Evolutionary conservation across 2,113 vertebrate species (phyloP).

Genomic region (Mastomys natalensis): DNA sequence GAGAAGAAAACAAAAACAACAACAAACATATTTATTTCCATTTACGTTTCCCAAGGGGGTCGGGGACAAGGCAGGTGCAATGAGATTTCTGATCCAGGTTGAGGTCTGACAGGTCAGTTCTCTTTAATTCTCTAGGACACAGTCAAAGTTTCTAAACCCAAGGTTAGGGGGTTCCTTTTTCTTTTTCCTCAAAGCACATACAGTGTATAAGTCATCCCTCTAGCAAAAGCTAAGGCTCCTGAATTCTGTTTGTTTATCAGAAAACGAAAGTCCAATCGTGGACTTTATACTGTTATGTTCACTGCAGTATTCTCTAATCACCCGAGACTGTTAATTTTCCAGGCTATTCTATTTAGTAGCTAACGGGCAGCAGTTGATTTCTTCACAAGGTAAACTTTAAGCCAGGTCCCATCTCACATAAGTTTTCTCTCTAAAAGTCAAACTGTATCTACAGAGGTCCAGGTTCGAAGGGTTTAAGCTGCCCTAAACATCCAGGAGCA

Average conservation of each 20-base stretch:
- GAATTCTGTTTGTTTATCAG: constrained; percentile 43
- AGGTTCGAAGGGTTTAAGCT: background rate
- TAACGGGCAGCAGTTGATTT: background rate
- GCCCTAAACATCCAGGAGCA: background rate
- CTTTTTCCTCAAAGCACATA: background rate
- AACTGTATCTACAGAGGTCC: background rate
- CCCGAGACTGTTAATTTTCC: constrained; percentile 3
- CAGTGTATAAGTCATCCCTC: constrained; percentile 61
- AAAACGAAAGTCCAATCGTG: constrained; percentile 49
- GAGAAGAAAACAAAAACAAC: background rate
- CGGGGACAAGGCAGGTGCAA: no score
- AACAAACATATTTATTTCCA: background rate
- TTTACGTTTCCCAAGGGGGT: background rate
- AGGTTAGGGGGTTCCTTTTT: background rate
- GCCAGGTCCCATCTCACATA: constrained; percentile 4
- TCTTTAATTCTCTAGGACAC: background rate
- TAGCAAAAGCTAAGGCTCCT: constrained; percentile 47
- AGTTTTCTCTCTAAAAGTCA: constrained; percentile 23
- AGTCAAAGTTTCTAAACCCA: background rate
- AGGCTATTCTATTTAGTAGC: constrained; percentile 45
- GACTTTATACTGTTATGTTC: background rate
- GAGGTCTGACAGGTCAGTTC: background rate
- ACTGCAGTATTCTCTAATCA: background rate
- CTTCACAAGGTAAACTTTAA: constrained; percentile 36
- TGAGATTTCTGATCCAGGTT: no score